Conservation (phyloP, 2,797 vertebrate species). For the Eupleurogrammus muticus region DNA sequence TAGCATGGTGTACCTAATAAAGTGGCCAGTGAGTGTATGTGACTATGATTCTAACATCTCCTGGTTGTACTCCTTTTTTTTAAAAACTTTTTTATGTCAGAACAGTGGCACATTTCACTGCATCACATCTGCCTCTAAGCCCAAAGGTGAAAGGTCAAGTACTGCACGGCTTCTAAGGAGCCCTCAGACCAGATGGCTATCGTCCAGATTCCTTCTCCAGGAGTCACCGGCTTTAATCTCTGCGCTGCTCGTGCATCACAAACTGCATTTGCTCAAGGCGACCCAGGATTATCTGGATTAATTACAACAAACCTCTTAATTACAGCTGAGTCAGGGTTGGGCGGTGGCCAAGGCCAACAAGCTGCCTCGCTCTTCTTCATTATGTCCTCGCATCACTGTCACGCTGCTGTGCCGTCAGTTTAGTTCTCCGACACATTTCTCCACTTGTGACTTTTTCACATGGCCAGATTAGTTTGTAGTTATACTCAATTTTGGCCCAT, state of each 20-base stretch:
- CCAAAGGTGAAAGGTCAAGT: constrained; percentile 52
- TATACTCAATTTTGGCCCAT: not conserved
- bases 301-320: constrained; percentile 47
- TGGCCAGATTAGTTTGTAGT: not conserved
- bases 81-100: no score
- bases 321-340: constrained; percentile 26
- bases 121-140: constrained; percentile 10
- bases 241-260: constrained; percentile 10
- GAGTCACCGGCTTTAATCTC: constrained; percentile 44
- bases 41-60: not conserved
- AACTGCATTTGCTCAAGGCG: constrained; percentile 23
- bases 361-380: constrained; percentile 16
- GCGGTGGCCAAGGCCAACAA: constrained; percentile 40
- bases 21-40: no score
- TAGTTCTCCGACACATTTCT: not conserved
- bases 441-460: not conserved
- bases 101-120: constrained; percentile 43
- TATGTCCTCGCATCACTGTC: constrained; percentile 26
- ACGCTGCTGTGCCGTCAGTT: constrained; percentile 5
- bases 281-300: constrained; percentile 42
- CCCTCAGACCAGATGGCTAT: constrained; percentile 43
- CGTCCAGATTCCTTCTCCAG: constrained; percentile 23
- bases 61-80: not conserved
- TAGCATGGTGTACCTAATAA: no score
- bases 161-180: not conserved